Evolutionary conservation across 1,140 invertebrate species (phyloP), one percentile per base, ranked within the genome.

Genomic region (Megathymus violae): DNA sequence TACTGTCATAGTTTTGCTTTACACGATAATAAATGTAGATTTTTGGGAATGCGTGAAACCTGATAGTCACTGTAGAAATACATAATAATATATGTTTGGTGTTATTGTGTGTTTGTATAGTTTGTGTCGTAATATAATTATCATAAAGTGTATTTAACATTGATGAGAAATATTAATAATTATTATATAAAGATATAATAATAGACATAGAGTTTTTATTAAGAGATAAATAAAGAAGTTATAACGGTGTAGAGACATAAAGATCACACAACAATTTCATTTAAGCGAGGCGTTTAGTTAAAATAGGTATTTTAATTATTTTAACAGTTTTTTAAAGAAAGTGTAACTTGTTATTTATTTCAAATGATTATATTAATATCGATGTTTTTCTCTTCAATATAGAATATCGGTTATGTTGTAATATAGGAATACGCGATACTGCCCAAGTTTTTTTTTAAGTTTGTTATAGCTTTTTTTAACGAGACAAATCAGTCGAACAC

Each of bases 281-380:
- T 73, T 77, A 77, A 79, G 75, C 74, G 76, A 75, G 82, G 71
- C 76, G 67, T 81, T 77, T 73, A 77, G 78, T 80, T 79, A 69
- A 65, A 70, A 73, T 84, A 85, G 75, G 74, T 74, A 71, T 80
- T 85, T 88, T 86, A 82, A 82, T 88, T 81, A 88, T 82, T 90
- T 89, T 87, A 90, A 89, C 85, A 85, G 74, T 85, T 88, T 85
- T 83, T 80, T 75, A 79, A 82, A 83, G 74, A 82, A 71, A 80
- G 81, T 85, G 83, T 88, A 90, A 87, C 81, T 90, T 89, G 88
- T 90, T 90, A 90, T 90, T 90, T 90, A 90, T 90, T 90, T 89
- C 82, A 90, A 90, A 90, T 88, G 86, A 89, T 89, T 89, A 88
- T 85, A 88, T 85, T 86, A 90, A 83, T 88, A 87, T 83, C 85